Base-by-base conservation (phyloP, 2,113 vertebrate species). In the Pedetes capensis region DNA sequence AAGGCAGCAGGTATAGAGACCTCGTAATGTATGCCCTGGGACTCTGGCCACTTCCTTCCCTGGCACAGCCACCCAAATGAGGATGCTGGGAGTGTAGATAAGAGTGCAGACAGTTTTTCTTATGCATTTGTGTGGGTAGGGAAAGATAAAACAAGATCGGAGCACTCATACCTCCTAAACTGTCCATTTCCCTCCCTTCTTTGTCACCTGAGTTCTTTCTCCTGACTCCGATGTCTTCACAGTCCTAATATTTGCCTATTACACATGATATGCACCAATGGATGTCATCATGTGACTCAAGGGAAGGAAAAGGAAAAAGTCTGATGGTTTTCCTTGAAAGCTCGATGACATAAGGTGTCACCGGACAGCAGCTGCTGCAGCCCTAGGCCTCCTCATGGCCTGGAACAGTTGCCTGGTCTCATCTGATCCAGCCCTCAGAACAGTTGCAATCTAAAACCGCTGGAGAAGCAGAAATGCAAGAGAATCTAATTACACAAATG, bases 191-290 rank as follows among this genome's bases (percentile, higher is more conserved):
- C 49, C 53, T 79, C 61, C 13, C 13, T 23, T 53, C 49, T n/a
- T 3, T 34, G 1, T 57, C 49, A 84, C 6, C 8, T n/a, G n/a
- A n/a, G n/a, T n/a, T n/a, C n/a, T n/a, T n/a, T n/a, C n/a, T n/a
- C n/a, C n/a, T n/a, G n/a, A n/a, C n/a, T n/a, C n/a, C n/a, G n/a
- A n/a, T n/a, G 6, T 8, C n/a, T 39, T 20, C 17, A 25, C 66
- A 32, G 53, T 8, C 23, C 44, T 81, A 42, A 12, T 32, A 20
- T 25, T 5, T 18, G 10, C 61, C 37, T 42, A 10, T 59, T 34
- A 22, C 42, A 9, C 14, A 57, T 3, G 55, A 13, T 8, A 0
- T 2, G 10, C 13, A 23, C 80, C 1, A 0, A 10, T 22, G 6
- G 42, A 2, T 25, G 14, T 71, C 61, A 25, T 25, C 22, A 4